Conservation (phyloP, 1,140 invertebrate species). For the Drosophila funebris region DNA sequence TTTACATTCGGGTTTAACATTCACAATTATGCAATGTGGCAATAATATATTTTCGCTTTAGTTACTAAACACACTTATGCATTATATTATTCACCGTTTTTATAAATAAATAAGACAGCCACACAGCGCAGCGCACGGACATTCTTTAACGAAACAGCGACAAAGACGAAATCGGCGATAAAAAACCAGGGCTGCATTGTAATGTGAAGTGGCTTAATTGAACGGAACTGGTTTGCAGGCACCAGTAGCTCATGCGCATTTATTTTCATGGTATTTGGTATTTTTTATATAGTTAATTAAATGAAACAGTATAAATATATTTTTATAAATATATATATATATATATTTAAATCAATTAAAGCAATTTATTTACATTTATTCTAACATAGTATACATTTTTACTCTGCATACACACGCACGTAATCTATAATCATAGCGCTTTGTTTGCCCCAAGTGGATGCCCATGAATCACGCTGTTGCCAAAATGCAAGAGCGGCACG, state of each 20-base stretch:
- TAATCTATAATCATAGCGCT: constrained; percentile 63
- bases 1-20: not conserved
- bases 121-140: constrained; percentile 18
- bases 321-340: no score
- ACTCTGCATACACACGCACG: constrained; percentile 62
- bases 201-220: not conserved
- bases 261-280: no score
- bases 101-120: constrained; percentile 41
- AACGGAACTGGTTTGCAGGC: constrained; percentile 4
- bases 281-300: no score
- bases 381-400: not conserved
- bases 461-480: constrained; percentile 50
- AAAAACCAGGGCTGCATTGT: constrained; percentile 12
- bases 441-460: constrained; percentile 51
- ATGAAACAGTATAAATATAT: no score
- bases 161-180: constrained; percentile 21
- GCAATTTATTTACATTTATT: not conserved
- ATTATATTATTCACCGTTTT: constrained; percentile 42
- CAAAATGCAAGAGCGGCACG: constrained; percentile 67
- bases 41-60: constrained; percentile 3
- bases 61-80: constrained; percentile 1
- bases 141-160: constrained; percentile 36
- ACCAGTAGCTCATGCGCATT: no score
- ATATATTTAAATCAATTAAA: not conserved
- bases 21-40: constrained; percentile 21